These are phyloP conservation scores for Streblospio benedicti DNA, from an alignment of 1,140 invertebrate species.

Conservation along the genomic window DNA sequence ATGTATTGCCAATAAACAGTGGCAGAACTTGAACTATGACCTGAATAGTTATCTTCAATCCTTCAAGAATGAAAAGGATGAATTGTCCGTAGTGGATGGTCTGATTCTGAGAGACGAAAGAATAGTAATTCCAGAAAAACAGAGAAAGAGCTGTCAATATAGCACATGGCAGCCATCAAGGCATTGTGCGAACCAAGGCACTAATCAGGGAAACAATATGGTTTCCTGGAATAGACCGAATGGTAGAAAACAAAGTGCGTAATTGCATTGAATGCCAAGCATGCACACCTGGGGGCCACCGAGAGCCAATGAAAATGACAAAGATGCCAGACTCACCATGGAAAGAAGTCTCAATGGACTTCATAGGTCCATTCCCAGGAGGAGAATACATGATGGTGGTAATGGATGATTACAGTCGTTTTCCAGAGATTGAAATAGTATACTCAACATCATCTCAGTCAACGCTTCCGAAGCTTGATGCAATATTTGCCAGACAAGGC, in stretches of 20 bases:
- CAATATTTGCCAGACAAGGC: conserved; percentile 16
- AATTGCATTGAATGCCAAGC: neutral
- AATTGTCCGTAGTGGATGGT: neutral
- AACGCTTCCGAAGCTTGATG: conserved; percentile 15
- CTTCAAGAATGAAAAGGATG: neutral
- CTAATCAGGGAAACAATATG: neutral
- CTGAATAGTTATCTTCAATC: neutral
- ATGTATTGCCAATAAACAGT: neutral
- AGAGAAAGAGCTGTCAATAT: neutral
- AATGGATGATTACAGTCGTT: conserved; percentile 25
- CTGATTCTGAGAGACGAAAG: neutral
- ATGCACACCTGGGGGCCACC: neutral
- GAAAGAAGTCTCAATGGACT: neutral
- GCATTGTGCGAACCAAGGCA: neutral
- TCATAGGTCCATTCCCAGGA: conserved; percentile 15
- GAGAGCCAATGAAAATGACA: neutral
- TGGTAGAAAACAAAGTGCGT: neutral
- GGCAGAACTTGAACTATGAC: neutral
- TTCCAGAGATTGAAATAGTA: conserved; percentile 22
- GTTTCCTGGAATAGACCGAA: neutral
- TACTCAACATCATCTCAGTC: conserved; percentile 17
- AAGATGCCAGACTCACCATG: neutral
- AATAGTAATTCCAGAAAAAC: neutral
- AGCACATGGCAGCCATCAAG: neutral
- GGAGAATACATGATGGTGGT: conserved; percentile 20